Conservation (phyloP, 1,140 invertebrate genomes). For the Sycophaga agraensis region DNA sequence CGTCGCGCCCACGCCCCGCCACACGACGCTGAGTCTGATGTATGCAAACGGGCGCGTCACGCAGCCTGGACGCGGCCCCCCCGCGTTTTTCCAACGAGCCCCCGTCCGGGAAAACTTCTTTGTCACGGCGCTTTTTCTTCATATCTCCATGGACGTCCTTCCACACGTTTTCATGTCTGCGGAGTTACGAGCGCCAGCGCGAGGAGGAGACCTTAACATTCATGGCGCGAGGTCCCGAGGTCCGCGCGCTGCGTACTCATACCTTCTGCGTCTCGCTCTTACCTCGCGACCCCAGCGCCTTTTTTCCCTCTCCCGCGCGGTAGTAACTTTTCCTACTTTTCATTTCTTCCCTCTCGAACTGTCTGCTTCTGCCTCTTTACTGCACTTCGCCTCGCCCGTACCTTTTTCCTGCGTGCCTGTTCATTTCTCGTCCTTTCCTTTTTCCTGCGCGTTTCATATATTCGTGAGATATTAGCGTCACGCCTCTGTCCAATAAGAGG, state of each 20-base stretch:
- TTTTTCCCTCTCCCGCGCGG: background rate
- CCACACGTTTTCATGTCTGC: background rate
- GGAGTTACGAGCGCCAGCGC: background rate
- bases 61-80: no score
- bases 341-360: background rate
- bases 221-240: constrained; percentile 3
- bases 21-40: no score
- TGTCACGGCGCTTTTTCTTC: background rate
- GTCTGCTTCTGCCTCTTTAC: background rate
- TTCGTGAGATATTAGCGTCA: no score
- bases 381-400: no score
- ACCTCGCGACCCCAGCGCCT: no score
- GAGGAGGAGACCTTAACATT: constrained; percentile 1
- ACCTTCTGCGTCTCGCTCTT: no score
- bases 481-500: no score
- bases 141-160: background rate
- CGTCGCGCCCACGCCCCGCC: no score
- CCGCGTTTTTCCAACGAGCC: no score
- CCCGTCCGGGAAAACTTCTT: background rate
- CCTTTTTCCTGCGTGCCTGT: background rate
- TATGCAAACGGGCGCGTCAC: no score
- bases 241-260: background rate
- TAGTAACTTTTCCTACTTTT: constrained; percentile 11
- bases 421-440: background rate
- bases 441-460: no score